Percentiles rank a stretch among this genome's conserved stretches.
Conservation (phyloP, 2,113 vertebrate genomes). For the Oryzias celebensis region DNA sequence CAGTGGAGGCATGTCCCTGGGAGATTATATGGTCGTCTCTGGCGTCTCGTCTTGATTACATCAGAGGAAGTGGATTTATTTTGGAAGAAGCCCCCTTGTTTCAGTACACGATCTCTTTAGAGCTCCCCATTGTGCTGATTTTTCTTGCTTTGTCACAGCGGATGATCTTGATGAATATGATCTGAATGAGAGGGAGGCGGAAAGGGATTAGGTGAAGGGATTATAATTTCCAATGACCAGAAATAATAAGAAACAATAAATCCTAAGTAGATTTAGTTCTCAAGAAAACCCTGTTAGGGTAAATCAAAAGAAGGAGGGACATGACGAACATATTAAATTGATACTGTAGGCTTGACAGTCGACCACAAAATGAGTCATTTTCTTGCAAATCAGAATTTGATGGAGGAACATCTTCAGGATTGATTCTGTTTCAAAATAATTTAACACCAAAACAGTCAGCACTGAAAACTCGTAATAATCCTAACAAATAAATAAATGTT, state of each 20-base stretch:
- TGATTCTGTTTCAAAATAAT: too few species aligned
- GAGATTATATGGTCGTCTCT: constrained; percentile 73
- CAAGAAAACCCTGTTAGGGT: constrained; percentile 78
- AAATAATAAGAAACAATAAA: constrained; percentile 81
- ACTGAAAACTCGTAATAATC: too few species aligned
- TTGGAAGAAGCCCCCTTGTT: constrained; percentile 70
- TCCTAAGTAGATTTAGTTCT: constrained; percentile 80
- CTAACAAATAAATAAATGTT: too few species aligned
- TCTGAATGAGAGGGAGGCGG: constrained; percentile 64
- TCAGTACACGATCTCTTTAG: constrained; percentile 48
- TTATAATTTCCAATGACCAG: constrained; percentile 75
- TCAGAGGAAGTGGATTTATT: constrained; percentile 75
- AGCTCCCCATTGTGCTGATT: constrained; percentile 56
- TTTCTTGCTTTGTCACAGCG: constrained; percentile 69
- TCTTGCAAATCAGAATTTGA: constrained; percentile 2
- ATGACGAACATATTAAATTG: constrained; percentile 63
- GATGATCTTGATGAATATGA: constrained; percentile 78
- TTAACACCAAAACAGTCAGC: too few species aligned
- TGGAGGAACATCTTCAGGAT: not conserved
- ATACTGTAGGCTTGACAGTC: constrained; percentile 39
- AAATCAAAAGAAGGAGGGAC: constrained; percentile 70
- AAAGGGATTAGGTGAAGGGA: constrained; percentile 72
- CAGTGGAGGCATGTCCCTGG: constrained; percentile 62
- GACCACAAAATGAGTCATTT: constrained; percentile 11
- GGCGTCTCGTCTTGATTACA: constrained; percentile 76